phyloP scores from a whole-genome alignment of 2,888 invertebrate species.

The Argyresthia albistria region DNA sequence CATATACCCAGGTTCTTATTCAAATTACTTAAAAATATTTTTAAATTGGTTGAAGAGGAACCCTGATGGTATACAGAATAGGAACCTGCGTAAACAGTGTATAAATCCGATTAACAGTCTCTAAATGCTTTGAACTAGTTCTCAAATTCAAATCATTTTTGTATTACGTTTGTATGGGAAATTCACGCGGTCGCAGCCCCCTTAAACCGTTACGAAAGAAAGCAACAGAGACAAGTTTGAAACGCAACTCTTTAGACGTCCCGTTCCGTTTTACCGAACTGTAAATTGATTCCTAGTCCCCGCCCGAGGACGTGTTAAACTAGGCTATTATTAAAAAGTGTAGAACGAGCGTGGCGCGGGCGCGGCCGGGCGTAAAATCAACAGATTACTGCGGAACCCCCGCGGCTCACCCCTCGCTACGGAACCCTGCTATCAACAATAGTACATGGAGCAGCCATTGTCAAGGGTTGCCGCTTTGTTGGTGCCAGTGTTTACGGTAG shows the following conservation, averaged over 20 bases:
- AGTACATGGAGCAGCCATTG: conserved; percentile 61
- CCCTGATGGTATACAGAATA: too few relatives aligned
- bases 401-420: conserved; percentile 37
- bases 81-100: too few relatives aligned
- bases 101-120: too few relatives aligned
- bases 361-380: conserved; percentile 65
- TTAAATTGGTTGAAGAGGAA: too few relatives aligned
- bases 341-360: conserved; percentile 36
- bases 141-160: too few relatives aligned
- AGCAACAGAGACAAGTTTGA: background rate
- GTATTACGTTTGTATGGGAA: too few relatives aligned
- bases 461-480: conserved; percentile 25
- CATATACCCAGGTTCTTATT: too few relatives aligned
- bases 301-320: conserved; percentile 49
- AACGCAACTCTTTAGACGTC: background rate
- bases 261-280: background rate
- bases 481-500: too few relatives aligned
- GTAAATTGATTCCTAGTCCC: conserved; percentile 2
- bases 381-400: conserved; percentile 63
- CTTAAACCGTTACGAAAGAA: background rate
- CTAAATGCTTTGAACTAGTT: too few relatives aligned
- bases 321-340: conserved; percentile 59
- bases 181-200: too few relatives aligned
- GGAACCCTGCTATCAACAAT: conserved; percentile 26
- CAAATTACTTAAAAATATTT: too few relatives aligned